A percentile compares a stretch with the other conserved stretches of the same genome.
phyloP scores from a whole-genome alignment of 2,113 vertebrate species.

The Notarius lentiginosus region DNA sequence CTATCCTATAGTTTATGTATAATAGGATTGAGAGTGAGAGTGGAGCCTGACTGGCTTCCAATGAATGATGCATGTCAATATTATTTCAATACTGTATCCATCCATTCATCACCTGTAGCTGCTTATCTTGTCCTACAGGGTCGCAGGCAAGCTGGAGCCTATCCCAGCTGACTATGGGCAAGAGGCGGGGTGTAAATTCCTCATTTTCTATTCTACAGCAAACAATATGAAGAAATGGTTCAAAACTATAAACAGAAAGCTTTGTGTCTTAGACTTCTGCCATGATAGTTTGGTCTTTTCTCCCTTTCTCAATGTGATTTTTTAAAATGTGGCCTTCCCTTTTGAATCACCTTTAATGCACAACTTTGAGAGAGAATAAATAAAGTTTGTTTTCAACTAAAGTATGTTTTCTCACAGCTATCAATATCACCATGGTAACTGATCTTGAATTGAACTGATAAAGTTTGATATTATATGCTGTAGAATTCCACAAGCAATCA shows the following conservation, averaged over 20 bases:
- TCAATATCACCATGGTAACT: not conserved
- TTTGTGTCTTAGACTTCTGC: not conserved
- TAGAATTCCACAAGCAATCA: not conserved
- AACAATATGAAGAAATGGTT: too few species aligned
- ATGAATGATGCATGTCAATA: too few species aligned
- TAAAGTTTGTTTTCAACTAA: too few species aligned
- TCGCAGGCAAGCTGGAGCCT: too few species aligned
- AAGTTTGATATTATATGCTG: not conserved
- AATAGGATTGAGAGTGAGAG: not conserved
- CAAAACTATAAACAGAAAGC: too few species aligned
- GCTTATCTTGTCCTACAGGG: too few species aligned
- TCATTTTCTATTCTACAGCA: too few species aligned
- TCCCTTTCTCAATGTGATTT: not conserved
- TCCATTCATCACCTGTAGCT: too few species aligned
- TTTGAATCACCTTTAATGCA: not conserved
- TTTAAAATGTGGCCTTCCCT: not conserved
- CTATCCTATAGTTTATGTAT: not conserved
- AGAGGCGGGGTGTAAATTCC: too few species aligned
- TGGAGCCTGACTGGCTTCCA: too few species aligned
- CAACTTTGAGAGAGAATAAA: not conserved
- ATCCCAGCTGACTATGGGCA: too few species aligned
- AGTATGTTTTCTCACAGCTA: not conserved
- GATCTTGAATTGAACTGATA: not conserved
- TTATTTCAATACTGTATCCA: too few species aligned
- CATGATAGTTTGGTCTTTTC: not conserved